phyloP scores from a whole-genome alignment of 2,888 invertebrate genomes.

The Eurytoma adleriae region DNA sequence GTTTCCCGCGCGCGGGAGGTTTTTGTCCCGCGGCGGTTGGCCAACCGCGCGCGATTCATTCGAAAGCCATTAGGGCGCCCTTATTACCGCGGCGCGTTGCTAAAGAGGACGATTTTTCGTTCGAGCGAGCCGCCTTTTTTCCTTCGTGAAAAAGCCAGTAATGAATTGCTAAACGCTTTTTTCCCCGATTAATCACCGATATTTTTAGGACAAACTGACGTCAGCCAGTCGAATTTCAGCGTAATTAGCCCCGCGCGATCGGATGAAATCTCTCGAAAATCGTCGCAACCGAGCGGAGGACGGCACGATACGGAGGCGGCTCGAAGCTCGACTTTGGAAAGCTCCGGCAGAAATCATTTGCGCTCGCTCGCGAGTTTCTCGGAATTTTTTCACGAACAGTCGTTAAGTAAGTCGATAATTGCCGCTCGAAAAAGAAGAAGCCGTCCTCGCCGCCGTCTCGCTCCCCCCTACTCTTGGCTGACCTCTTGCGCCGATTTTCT shows the following conservation, averaged over 20 bases:
- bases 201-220: no score
- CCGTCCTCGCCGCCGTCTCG: background rate
- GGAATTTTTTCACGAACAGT: slow-evolving; percentile 50
- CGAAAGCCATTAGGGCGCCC: slow-evolving; percentile 26
- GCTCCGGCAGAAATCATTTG: background rate
- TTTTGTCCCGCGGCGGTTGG: slow-evolving; percentile 21
- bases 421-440: slow-evolving; percentile 41
- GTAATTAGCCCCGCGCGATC: no score
- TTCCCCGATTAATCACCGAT: no score
- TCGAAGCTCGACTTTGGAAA: no score
- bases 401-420: slow-evolving; percentile 57
- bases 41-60: slow-evolving; percentile 37
- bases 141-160: background rate
- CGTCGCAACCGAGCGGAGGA: no score
- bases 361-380: slow-evolving; percentile 32
- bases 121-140: background rate
- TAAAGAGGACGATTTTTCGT: slow-evolving; percentile 21
- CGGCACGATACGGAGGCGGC: no score
- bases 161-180: background rate
- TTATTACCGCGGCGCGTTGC: slow-evolving; percentile 20
- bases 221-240: no score
- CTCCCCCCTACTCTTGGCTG: slow-evolving; percentile 8
- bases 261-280: no score
- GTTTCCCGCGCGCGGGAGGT: background rate
- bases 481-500: slow-evolving; percentile 47